phyloP scores from a whole-genome alignment of 2,113 vertebrate genomes.

The Oostethus manadensis region DNA sequence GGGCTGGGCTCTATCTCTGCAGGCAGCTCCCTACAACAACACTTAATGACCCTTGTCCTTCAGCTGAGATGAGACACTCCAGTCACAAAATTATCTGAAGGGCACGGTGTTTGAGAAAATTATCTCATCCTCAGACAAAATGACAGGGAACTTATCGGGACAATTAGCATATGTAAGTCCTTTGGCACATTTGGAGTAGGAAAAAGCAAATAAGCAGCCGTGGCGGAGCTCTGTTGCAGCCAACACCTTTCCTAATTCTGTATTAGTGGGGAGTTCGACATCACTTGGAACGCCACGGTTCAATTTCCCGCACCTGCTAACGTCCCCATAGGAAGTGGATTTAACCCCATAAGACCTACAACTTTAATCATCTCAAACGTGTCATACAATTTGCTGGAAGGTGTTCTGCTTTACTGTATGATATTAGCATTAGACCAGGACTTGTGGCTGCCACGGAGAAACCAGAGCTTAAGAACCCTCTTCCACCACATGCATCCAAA shows the following conservation, averaged over 20 bases:
- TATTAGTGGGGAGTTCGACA: not conserved
- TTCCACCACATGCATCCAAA: too few species aligned
- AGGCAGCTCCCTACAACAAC: slow-evolving; percentile 58
- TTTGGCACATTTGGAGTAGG: slow-evolving; percentile 35
- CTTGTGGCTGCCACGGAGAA: too few species aligned
- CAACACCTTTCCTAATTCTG: not conserved
- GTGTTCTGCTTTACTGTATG: too few species aligned
- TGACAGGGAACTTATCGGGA: slow-evolving; percentile 52
- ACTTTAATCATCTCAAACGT: too few species aligned
- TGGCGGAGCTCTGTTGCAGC: slow-evolving; percentile 9
- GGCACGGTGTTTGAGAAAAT: slow-evolving; percentile 60
- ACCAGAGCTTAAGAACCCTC: too few species aligned
- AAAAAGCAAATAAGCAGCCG: slow-evolving; percentile 17
- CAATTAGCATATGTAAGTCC: slow-evolving; percentile 58
- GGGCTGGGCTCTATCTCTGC: slow-evolving; percentile 41
- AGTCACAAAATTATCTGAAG: slow-evolving; percentile 68
- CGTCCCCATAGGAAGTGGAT: not conserved
- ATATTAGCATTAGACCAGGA: too few species aligned
- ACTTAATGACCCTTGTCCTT: slow-evolving; percentile 70
- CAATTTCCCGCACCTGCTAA: slow-evolving; percentile 1
- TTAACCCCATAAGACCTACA: not conserved
- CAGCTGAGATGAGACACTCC: slow-evolving; percentile 71
- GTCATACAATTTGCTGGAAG: too few species aligned
- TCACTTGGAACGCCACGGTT: slow-evolving; percentile 17
- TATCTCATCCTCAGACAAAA: slow-evolving; percentile 61